phyloP scores from a whole-genome alignment of 2,113 vertebrate species.

The Thamnaconus septentrionalis region DNA sequence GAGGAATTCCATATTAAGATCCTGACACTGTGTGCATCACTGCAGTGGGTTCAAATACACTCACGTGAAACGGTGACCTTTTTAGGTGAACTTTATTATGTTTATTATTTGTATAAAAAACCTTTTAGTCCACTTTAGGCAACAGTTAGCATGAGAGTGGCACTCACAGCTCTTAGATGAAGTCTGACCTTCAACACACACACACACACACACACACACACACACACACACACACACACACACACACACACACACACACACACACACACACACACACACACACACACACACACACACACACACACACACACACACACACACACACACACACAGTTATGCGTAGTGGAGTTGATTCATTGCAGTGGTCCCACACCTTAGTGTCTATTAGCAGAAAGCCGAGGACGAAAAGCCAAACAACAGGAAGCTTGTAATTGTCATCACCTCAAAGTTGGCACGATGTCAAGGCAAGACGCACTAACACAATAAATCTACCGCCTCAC shows the following conservation, averaged over 20 bases:
- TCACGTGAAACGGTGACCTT: not conserved
- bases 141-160: conserved; percentile 73
- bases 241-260: conserved; percentile 47
- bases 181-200: conserved; percentile 45
- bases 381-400: conserved; percentile 53
- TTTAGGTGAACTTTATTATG: conserved; percentile 61
- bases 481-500: conserved; percentile 41
- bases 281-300: conserved; percentile 52
- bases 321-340: conserved; percentile 51
- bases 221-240: conserved; percentile 52
- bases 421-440: conserved; percentile 54
- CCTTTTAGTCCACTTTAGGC: conserved; percentile 70
- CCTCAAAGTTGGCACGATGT: conserved; percentile 50
- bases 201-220: conserved; percentile 49
- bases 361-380: conserved; percentile 68
- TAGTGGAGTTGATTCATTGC: conserved; percentile 55
- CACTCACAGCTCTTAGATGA: conserved; percentile 62
- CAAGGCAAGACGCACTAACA: conserved; percentile 43
- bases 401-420: conserved; percentile 49
- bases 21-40: accelerated
- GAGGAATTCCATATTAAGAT: no score
- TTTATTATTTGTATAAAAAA: conserved; percentile 76
- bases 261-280: conserved; percentile 52
- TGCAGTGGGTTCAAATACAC: not conserved
- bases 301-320: conserved; percentile 56